Conservation (phyloP, 2,797 vertebrate species). For the Spheniscus humboldti region DNA sequence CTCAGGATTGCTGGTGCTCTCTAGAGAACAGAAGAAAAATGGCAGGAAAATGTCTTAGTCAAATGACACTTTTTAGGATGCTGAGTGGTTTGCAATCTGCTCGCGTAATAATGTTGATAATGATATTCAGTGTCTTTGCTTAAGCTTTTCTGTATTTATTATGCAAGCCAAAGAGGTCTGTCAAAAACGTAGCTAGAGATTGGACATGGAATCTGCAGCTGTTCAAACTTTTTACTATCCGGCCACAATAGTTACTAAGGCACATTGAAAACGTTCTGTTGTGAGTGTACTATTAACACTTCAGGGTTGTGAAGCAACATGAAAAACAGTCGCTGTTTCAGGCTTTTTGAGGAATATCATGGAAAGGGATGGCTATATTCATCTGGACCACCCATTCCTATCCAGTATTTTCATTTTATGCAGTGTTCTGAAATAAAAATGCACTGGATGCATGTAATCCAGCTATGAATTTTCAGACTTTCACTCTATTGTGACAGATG, state of each 20-base stretch:
- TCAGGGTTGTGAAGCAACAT: background rate
- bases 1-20: background rate
- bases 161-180: constrained; percentile 21
- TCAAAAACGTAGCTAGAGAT: background rate
- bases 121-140: constrained; percentile 9
- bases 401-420: background rate
- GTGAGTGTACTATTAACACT: background rate
- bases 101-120: background rate
- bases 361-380: background rate
- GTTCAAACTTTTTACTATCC: constrained; percentile 27
- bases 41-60: background rate
- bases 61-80: constrained; percentile 7
- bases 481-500: background rate
- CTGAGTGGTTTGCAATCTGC: background rate
- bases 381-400: background rate
- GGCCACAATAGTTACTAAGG: background rate
- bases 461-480: background rate
- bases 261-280: background rate
- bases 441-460: background rate
- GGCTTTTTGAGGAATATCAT: background rate
- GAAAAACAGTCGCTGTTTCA: background rate
- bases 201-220: constrained; percentile 43
- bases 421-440: background rate
- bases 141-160: constrained; percentile 37
- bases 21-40: background rate